A percentile compares a stretch with the other conserved stretches of the same genome.
Conservation (phyloP, 2,113 vertebrate genomes). For the Nanorana parkeri region DNA sequence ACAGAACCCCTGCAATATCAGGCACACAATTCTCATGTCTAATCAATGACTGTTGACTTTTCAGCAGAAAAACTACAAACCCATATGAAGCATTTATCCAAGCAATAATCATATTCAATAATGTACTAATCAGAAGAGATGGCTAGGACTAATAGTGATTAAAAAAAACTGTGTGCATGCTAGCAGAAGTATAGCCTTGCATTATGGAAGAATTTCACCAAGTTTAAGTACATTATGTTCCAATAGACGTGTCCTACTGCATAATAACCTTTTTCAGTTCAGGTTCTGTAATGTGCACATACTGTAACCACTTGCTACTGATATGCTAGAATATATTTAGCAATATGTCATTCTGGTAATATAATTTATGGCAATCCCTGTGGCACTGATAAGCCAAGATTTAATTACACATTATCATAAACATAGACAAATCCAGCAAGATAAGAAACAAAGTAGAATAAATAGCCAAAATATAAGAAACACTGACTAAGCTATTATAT, state of each 20-base stretch:
- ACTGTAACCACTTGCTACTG: slow-evolving; percentile 2
- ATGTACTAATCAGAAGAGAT: slow-evolving; percentile 6
- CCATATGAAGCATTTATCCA: slow-evolving; percentile 49
- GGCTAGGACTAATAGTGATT: slow-evolving; percentile 30
- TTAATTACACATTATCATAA: neutral
- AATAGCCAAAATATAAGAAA: too few relatives aligned
- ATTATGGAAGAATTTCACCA: neutral
- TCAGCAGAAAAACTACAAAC: slow-evolving; percentile 35
- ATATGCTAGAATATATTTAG: neutral
- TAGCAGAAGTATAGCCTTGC: slow-evolving; percentile 17
- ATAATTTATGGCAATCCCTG: neutral
- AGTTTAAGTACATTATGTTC: slow-evolving; percentile 17
- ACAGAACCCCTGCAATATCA: neutral
- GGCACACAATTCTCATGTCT: neutral
- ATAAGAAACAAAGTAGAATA: too few relatives aligned
- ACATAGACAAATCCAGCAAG: neutral
- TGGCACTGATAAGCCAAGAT: neutral
- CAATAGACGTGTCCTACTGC: neutral
- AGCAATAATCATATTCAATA: slow-evolving; percentile 35
- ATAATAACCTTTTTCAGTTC: too few relatives aligned
- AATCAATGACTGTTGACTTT: slow-evolving; percentile 41
- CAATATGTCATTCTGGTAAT: too few relatives aligned
- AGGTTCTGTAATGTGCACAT: neutral
- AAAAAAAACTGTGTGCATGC: slow-evolving; percentile 1
- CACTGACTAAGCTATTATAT: too few relatives aligned